A percentile compares a stretch with the other conserved stretches of the same genome.
Conservation (phyloP, 2,113 vertebrate genomes). For the Gila orcuttii region DNA sequence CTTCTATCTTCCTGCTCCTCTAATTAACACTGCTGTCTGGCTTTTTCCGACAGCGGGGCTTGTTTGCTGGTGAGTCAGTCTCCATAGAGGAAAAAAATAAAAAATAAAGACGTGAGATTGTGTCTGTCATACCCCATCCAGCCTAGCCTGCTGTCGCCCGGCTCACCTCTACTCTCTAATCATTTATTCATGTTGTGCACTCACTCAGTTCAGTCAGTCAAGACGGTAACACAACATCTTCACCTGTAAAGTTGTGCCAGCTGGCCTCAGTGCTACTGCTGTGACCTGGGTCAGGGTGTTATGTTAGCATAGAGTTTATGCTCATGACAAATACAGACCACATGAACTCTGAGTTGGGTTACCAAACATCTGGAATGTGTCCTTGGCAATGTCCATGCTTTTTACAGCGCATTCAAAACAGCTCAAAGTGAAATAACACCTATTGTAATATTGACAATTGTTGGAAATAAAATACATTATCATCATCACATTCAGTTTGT, state of each 20-base stretch:
- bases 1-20: slow-evolving; percentile 61
- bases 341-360: slow-evolving; percentile 4
- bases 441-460: background rate
- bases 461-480: background rate
- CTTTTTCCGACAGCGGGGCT: slow-evolving; percentile 70
- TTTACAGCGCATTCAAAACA: background rate
- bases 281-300: slow-evolving; percentile 32
- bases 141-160: slow-evolving; percentile 52
- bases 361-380: background rate
- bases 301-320: slow-evolving; percentile 28
- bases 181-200: slow-evolving; percentile 70
- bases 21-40: slow-evolving; percentile 76
- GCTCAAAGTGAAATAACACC: background rate
- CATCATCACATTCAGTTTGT: background rate
- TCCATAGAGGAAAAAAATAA: slow-evolving; percentile 66
- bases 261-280: slow-evolving; percentile 35
- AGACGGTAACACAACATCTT: slow-evolving; percentile 50
- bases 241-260: slow-evolving; percentile 58
- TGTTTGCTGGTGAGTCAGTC: slow-evolving; percentile 72
- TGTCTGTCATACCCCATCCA: slow-evolving; percentile 54
- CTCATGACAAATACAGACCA: background rate
- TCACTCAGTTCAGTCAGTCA: slow-evolving; percentile 59
- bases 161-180: slow-evolving; percentile 53
- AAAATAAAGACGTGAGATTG: slow-evolving; percentile 57
- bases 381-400: background rate